Conservation (phyloP, 2,797 vertebrate species). For the Gastrophryne carolinensis region DNA sequence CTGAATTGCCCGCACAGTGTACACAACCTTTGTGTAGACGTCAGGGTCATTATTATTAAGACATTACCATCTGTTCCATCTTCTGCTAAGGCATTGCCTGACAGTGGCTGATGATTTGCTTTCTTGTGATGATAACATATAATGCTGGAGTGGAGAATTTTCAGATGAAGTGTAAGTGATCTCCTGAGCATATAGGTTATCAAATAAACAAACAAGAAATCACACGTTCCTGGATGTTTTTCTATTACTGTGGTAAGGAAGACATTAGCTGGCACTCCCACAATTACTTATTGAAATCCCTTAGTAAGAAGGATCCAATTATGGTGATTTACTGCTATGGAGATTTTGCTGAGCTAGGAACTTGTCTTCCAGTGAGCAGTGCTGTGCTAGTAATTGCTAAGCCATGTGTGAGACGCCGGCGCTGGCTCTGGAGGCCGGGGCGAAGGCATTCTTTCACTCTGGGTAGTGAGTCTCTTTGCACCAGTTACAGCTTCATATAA, state of each 20-base stretch:
- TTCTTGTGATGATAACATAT: neutral
- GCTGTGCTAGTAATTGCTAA: constrained; percentile 49
- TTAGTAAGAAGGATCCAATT: constrained; percentile 55
- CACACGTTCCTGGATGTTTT: neutral
- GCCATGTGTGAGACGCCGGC: constrained; percentile 28
- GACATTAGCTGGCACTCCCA: constrained; percentile 21
- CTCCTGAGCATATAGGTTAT: neutral
- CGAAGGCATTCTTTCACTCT: neutral
- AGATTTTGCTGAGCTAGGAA: constrained; percentile 47
- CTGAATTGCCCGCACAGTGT: no score
- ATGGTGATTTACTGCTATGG: constrained; percentile 49
- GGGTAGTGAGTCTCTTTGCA: neutral
- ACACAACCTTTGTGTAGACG: no score
- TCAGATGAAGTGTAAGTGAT: neutral
- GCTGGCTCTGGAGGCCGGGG: constrained; percentile 26
- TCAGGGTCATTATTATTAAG: no score
- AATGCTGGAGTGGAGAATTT: neutral
- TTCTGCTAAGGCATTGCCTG: no score
- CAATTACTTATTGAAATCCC: constrained; percentile 43
- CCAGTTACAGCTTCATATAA: neutral
- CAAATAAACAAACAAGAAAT: neutral
- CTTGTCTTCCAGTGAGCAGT: constrained; percentile 15
- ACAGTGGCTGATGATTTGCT: no score
- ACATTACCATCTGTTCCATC: no score
- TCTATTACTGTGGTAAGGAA: constrained; percentile 9